Evolutionary conservation across 2,888 invertebrate genomes (phyloP), one percentile per base, ranked within the genome.

Genomic region (Tenthredo livida): DNA sequence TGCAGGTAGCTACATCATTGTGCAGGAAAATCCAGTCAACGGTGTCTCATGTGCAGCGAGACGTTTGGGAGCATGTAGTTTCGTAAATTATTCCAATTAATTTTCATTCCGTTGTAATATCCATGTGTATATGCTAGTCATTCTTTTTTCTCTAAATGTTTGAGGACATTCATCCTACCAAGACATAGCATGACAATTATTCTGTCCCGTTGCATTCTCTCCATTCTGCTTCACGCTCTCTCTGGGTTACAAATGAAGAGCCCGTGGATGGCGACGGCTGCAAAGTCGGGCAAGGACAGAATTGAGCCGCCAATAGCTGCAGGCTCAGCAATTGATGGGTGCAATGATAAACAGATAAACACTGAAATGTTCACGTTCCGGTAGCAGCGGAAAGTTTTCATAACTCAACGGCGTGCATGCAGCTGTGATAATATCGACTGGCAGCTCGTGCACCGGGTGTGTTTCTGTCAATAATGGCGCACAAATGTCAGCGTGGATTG

Each of bases 391-490:
- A 84, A 61, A 61, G 84, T 84, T 73, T 84, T 54, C 75, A 67
- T 21, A 82, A 65, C 65, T 58, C 43, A 33, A 61, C 82, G 84
- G 70, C 43, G 33, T 47, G 77, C 77, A 67, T 78, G 67, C 84
- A 78, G 61, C 67, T 78, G 78, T 65, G 84, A 84, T 84, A 84
- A 84, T 67, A 78, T 78, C 77, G 77, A 29, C 40, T 65, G 80
- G 61, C 80, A 65, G 61, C 58, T 21, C 61, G 80, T 33, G 58
- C 80, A 80, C 80, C 80, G 37, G 61, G 77, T 77, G 61, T 21
- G 50, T 80, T 80, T 65, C 61, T 61, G 61, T 80, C 58, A 80
- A 80, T 80, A 80, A 80, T 80, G 50, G 50, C 40, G 40, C 58
- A 65, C n/a, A 50, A 80, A 65, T 61, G 77, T 77, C 77, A 77